These are phyloP conservation scores for Agrotis clavis DNA, from an alignment of 2,888 invertebrate genomes.

Conservation along the genomic window DNA sequence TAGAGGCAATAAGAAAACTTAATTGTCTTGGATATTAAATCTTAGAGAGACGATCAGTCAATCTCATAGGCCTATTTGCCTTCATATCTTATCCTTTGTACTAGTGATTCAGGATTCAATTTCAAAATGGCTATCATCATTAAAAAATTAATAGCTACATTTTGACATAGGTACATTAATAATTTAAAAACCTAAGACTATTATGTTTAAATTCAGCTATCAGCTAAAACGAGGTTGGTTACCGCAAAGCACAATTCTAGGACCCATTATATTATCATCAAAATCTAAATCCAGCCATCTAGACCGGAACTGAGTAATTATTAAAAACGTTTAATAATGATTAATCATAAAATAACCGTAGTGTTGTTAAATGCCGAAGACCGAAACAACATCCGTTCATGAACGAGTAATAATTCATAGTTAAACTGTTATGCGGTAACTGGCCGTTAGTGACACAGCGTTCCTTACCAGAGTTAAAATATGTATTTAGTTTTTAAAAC, in stretches of 20 bases:
- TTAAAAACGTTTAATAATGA: slow-evolving; percentile 73
- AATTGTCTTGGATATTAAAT: not conserved
- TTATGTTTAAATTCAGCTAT: not conserved
- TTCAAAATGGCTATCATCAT: not conserved
- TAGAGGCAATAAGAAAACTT: not conserved
- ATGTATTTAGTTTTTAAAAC: not conserved
- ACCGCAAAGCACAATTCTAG: slow-evolving; percentile 9
- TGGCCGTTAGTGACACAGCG: slow-evolving; percentile 24
- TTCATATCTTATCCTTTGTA: not conserved
- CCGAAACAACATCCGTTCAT: slow-evolving; percentile 80
- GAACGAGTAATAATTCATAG: slow-evolving; percentile 65
- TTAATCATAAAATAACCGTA: slow-evolving; percentile 76
- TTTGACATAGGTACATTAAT: too few species aligned
- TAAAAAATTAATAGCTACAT: not conserved
- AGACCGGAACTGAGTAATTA: slow-evolving; percentile 74
- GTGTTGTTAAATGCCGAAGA: slow-evolving; percentile 74
- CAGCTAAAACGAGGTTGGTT: not conserved
- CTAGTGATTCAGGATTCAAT: not conserved
- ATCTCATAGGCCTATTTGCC: not conserved
- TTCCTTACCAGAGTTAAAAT: slow-evolving; percentile 18
- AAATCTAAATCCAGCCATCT: not conserved
- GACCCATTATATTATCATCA: not conserved
- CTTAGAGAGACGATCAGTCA: not conserved
- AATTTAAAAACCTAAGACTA: not conserved
- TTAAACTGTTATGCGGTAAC: slow-evolving; percentile 56